These are phyloP conservation scores for Spondyliosoma cantharus DNA, from an alignment of 2,797 vertebrate genomes.

Conservation along the genomic window DNA sequence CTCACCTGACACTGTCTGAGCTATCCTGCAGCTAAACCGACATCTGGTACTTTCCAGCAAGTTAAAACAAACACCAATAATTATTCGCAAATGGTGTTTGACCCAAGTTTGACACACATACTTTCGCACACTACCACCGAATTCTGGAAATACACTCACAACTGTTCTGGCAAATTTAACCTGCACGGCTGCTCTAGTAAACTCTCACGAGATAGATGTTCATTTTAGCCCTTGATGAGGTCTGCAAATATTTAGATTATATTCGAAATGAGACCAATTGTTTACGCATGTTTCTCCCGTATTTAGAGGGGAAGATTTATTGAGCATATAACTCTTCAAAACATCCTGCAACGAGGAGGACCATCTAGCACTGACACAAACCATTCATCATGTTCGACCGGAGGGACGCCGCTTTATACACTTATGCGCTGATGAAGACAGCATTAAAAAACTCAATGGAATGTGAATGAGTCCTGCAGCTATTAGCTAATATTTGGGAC, in stretches of 20 bases:
- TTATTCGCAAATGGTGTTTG: slow-evolving; percentile 75
- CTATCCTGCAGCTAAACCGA: slow-evolving; percentile 41
- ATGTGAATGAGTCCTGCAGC: slow-evolving; percentile 27
- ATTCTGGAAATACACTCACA: slow-evolving; percentile 51
- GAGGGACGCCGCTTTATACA: slow-evolving; percentile 30
- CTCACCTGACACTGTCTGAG: slow-evolving; percentile 53
- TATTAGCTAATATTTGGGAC: slow-evolving; percentile 11
- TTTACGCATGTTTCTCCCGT: slow-evolving; percentile 56
- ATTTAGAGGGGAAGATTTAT: slow-evolving; percentile 70
- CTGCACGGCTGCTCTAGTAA: slow-evolving; percentile 26
- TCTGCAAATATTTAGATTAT: slow-evolving; percentile 73
- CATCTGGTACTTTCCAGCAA: slow-evolving; percentile 64
- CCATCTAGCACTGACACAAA: slow-evolving; percentile 32
- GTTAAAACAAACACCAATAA: slow-evolving; percentile 73
- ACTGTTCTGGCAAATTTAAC: slow-evolving; percentile 56
- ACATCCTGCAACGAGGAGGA: slow-evolving; percentile 64
- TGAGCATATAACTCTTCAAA: slow-evolving; percentile 65
- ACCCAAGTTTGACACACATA: slow-evolving; percentile 64
- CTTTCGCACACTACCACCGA: slow-evolving; percentile 48
- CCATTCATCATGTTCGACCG: slow-evolving; percentile 51
- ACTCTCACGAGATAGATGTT: slow-evolving; percentile 57
- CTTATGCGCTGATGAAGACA: slow-evolving; percentile 19
- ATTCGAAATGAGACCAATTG: slow-evolving; percentile 65
- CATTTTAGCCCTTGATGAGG: slow-evolving; percentile 55
- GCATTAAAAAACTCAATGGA: slow-evolving; percentile 27